A percentile compares a stretch with the other conserved stretches of the same genome.
These are phyloP conservation scores for Trichacis sp. DNA, from an alignment of 2,888 invertebrate species.

Conservation along the genomic window DNA sequence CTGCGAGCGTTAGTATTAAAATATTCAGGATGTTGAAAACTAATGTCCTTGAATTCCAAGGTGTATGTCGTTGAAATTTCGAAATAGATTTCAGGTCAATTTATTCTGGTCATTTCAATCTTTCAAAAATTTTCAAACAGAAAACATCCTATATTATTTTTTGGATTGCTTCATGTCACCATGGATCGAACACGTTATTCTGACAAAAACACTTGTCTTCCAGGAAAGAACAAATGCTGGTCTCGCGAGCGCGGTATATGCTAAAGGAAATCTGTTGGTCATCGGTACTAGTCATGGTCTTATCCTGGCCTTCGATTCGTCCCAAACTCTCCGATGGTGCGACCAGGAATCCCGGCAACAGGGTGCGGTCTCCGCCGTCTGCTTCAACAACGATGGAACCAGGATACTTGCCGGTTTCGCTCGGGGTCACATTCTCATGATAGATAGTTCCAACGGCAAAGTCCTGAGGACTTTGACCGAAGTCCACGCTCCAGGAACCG, in stretches of 20 bases:
- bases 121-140: no score
- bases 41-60: no score
- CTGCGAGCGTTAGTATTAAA: conserved; percentile 79
- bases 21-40: no score
- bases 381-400: conserved; percentile 89
- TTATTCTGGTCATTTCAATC: no score
- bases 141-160: no score
- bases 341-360: conserved; percentile 79
- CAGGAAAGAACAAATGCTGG: conserved; percentile 92
- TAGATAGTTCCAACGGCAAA: conserved; percentile 86
- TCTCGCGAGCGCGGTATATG: conserved; percentile 86
- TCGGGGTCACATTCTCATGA: conserved; percentile 90
- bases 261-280: conserved; percentile 82
- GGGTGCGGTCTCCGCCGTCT: conserved; percentile 85
- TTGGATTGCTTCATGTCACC: no score
- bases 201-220: no score
- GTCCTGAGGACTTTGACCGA: conserved; percentile 81
- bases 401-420: conserved; percentile 84
- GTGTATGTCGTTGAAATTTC: no score
- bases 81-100: no score
- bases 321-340: conserved; percentile 92
- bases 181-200: no score
- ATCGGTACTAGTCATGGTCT: conserved; percentile 95
- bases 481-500: conserved; percentile 86
- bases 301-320: conserved; percentile 85